Evolutionary conservation across 1,140 invertebrate species (phyloP).

Genomic region (Apis cerana): DNA sequence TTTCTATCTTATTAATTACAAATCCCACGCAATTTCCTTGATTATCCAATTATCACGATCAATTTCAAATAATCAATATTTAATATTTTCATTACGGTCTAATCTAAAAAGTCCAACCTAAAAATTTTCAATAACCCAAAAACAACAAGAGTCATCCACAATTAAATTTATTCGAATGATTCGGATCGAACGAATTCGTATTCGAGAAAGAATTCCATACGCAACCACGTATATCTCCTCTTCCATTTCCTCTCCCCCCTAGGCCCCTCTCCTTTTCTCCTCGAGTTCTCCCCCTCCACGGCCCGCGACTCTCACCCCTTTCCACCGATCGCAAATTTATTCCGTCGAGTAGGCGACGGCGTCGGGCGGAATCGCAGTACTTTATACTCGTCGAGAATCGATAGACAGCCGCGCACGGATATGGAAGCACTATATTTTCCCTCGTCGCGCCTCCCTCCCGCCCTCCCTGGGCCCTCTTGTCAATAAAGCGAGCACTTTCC

Average conservation of each 20-base stretch:
- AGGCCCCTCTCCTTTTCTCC: background rate
- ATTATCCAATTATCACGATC: too few relatives aligned
- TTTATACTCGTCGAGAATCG: constrained; percentile 79
- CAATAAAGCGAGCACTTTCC: constrained; percentile 77
- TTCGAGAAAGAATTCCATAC: constrained; percentile 59
- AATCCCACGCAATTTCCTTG: too few relatives aligned
- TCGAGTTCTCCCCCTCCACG: constrained; percentile 40
- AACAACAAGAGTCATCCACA: too few relatives aligned
- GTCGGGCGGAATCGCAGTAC: constrained; percentile 73
- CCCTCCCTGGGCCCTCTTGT: constrained; percentile 69
- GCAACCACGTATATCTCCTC: constrained; percentile 64
- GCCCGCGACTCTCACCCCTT: constrained; percentile 54
- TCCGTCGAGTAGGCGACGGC: constrained; percentile 75
- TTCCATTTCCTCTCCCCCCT: constrained; percentile 62
- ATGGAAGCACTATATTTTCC: constrained; percentile 76
- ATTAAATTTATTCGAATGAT: too few relatives aligned
- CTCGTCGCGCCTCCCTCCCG: constrained; percentile 67
- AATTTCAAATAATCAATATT: too few relatives aligned
- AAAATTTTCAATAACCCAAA: too few relatives aligned
- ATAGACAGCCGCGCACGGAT: constrained; percentile 77
- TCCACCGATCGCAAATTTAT: constrained; percentile 78
- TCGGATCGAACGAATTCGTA: background rate
- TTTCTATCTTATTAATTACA: too few relatives aligned
- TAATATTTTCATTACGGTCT: too few relatives aligned
- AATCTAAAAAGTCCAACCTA: too few relatives aligned